A percentile compares a stretch with the other conserved stretches of the same genome.
These are phyloP conservation scores for Eupithecia vulgata DNA, from an alignment of 2,888 invertebrate genomes.

Conservation along the genomic window DNA sequence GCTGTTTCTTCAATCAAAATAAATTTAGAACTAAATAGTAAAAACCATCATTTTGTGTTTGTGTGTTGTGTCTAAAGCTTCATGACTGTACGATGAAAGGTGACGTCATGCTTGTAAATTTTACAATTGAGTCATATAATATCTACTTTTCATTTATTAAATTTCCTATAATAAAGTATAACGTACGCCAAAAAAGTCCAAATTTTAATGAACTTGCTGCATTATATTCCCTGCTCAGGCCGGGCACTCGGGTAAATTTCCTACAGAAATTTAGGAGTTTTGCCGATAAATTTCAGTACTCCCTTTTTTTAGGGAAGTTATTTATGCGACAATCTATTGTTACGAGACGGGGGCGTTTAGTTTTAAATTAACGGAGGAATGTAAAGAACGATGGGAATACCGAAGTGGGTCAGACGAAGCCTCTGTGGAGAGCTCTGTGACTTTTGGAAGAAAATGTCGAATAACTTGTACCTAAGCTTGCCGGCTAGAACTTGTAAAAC, in stretches of 20 bases:
- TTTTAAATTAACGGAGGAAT: constrained; percentile 76
- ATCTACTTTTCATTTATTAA: no score
- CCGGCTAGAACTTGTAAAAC: no score
- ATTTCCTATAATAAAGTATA: no score
- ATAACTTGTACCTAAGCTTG: no score
- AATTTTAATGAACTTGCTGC: not conserved
- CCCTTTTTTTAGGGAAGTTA: constrained; percentile 67
- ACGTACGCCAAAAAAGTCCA: no score
- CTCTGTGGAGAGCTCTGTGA: constrained; percentile 13
- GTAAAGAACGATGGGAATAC: constrained; percentile 59
- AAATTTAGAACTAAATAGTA: no score
- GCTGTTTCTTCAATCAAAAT: no score
- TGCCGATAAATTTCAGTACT: constrained; percentile 56
- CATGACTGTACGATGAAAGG: no score
- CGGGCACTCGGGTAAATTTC: constrained; percentile 38
- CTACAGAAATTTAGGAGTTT: constrained; percentile 43
- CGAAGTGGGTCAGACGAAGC: constrained; percentile 41
- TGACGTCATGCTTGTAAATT: no score
- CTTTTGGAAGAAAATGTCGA: constrained; percentile 4
- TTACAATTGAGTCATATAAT: no score
- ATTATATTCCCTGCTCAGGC: not conserved
- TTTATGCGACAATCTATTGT: constrained; percentile 75
- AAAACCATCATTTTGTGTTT: no score
- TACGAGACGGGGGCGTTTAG: constrained; percentile 64
- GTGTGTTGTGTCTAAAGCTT: no score